Evolutionary conservation across 2,797 vertebrate species (phyloP).

Genomic region (Phyllotis vaccarum): DNA sequence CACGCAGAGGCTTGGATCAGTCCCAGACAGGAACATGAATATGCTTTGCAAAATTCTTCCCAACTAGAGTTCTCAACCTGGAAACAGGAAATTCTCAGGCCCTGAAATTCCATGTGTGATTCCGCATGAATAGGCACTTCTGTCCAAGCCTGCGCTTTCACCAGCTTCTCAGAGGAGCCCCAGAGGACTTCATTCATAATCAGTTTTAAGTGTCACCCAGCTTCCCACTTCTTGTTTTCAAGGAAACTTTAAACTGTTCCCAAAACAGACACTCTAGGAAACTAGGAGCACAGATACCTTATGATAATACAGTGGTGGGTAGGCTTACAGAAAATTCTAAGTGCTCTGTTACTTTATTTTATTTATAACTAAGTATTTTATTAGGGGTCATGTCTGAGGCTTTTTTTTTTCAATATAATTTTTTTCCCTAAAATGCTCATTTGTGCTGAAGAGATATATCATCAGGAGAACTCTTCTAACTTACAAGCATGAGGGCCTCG

Average conservation of each 20-base stretch:
- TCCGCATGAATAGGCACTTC: constrained; percentile 45
- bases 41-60: constrained; percentile 35
- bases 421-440: constrained; percentile 1
- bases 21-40: background rate
- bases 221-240: constrained; percentile 20
- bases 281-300: constrained; percentile 15
- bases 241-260: constrained; percentile 34
- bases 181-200: constrained; percentile 55
- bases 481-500: background rate
- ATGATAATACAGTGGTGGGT: background rate
- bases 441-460: background rate
- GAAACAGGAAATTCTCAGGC: constrained; percentile 22
- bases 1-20: background rate
- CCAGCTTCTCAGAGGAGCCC: constrained; percentile 62
- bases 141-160: constrained; percentile 25
- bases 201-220: constrained; percentile 10
- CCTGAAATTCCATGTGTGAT: background rate
- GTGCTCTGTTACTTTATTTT: constrained; percentile 12
- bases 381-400: constrained; percentile 10
- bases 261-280: background rate
- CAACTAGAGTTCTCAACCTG: background rate
- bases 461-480: background rate
- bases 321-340: constrained; percentile 29
- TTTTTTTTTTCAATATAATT: constrained; percentile 51
- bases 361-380: constrained; percentile 50